Evolutionary conservation across 2,797 vertebrate species (phyloP).

Genomic region (Micromesistius poutassou): DNA sequence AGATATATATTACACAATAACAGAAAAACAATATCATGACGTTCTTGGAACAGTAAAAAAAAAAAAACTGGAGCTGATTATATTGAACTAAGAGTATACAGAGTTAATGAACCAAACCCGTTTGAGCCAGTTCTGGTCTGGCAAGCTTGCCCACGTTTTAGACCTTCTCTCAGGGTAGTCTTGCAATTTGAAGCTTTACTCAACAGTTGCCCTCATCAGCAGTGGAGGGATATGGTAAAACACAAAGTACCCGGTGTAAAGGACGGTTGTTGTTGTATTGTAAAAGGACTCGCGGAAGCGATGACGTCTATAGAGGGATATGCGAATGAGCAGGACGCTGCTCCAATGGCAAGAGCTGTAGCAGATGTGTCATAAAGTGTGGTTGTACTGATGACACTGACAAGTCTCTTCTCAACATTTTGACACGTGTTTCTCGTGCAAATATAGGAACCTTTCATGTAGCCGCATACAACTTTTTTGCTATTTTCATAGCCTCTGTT

Average conservation of each 20-base stretch:
- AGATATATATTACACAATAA: conserved; percentile 80
- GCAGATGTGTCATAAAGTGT: conserved; percentile 49
- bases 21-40: conserved; percentile 72
- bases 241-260: conserved; percentile 38
- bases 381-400: background rate
- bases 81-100: conserved; percentile 81
- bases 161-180: conserved; percentile 84
- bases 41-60: conserved; percentile 74
- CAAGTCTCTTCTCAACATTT: conserved; percentile 50
- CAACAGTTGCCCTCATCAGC: conserved; percentile 69
- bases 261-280: conserved; percentile 47
- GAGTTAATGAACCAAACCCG: conserved; percentile 81
- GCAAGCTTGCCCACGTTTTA: conserved; percentile 78
- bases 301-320: conserved; percentile 33
- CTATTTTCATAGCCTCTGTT: conserved; percentile 58
- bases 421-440: conserved; percentile 57
- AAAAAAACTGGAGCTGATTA: conserved; percentile 64
- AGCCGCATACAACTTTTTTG: conserved; percentile 57
- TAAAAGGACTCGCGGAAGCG: conserved; percentile 50
- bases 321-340: conserved; percentile 40
- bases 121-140: conserved; percentile 75
- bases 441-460: conserved; percentile 47
- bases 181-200: conserved; percentile 80
- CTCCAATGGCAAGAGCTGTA: conserved; percentile 42
- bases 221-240: conserved; percentile 53